phyloP scores from a whole-genome alignment of 1,140 invertebrate genomes.

The Drosophila lacertosa region DNA sequence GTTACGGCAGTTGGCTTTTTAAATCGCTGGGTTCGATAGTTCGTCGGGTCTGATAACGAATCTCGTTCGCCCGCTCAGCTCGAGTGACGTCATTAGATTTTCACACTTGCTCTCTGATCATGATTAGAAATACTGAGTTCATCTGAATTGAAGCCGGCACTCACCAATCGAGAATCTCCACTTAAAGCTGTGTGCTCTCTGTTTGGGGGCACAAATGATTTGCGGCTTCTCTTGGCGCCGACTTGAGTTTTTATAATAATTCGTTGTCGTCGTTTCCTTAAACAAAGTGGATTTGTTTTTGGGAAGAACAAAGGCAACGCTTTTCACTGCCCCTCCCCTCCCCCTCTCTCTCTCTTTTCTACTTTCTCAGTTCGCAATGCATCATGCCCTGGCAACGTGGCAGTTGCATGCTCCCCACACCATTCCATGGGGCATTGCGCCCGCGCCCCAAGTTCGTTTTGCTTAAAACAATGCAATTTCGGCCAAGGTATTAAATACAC shows the following conservation, averaged over 20 bases:
- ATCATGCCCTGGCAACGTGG: slow-evolving; percentile 65
- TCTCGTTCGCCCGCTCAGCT: slow-evolving; percentile 14
- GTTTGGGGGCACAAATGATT: neutral
- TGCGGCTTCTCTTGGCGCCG: neutral
- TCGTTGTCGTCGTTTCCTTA: slow-evolving; percentile 21
- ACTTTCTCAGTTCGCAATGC: slow-evolving; percentile 34
- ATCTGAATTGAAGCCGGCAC: slow-evolving; percentile 2
- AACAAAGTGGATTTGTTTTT: slow-evolving; percentile 36
- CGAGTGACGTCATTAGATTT: neutral
- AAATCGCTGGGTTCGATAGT: slow-evolving; percentile 36
- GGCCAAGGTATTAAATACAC: neutral
- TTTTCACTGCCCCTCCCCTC: slow-evolving; percentile 1
- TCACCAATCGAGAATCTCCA: neutral
- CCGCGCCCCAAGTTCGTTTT: slow-evolving; percentile 23
- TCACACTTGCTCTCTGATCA: neutral
- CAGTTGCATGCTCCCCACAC: slow-evolving; percentile 56
- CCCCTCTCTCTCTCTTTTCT: neutral
- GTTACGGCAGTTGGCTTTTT: slow-evolving; percentile 23
- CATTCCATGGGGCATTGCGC: slow-evolving; percentile 29
- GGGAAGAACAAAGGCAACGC: slow-evolving; percentile 61
- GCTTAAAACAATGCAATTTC: slow-evolving; percentile 12
- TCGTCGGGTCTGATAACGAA: slow-evolving; percentile 33
- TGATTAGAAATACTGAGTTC: neutral
- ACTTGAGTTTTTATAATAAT: slow-evolving; percentile 40
- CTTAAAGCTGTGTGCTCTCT: slow-evolving; percentile 6